Evolutionary conservation across 35 echinoderm and acorn worm genomes (phyloP).

Genomic region (Apostichopus californicus): DNA sequence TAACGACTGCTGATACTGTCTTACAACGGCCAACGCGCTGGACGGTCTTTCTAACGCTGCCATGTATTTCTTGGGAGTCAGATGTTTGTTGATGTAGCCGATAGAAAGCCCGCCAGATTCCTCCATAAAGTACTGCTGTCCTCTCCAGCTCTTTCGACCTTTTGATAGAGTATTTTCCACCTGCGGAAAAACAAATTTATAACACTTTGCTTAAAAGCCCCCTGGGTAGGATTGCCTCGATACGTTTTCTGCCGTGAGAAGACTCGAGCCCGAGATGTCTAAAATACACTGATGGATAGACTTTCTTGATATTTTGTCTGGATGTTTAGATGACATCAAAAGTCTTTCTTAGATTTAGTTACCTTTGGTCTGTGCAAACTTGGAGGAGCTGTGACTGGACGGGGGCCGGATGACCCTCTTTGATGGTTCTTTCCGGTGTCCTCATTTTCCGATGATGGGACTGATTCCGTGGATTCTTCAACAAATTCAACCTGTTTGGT

Average conservation of each 20-base stretch:
- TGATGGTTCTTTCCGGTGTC: not conserved
- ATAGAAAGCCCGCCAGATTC: slow-evolving; percentile 66
- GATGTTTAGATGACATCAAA: no score
- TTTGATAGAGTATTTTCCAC: slow-evolving; percentile 49
- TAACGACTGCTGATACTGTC: slow-evolving; percentile 57
- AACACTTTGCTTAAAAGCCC: not conserved
- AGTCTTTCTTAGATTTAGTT: no score
- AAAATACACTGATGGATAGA: no score
- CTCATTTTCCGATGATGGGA: not conserved
- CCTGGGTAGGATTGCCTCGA: not conserved
- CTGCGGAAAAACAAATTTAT: not conserved
- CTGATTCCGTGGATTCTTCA: slow-evolving; percentile 1
- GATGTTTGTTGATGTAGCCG: slow-evolving; percentile 66
- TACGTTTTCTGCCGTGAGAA: not conserved
- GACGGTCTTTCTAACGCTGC: slow-evolving; percentile 63
- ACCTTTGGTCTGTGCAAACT: slow-evolving; percentile 85
- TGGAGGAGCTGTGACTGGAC: slow-evolving; percentile 77
- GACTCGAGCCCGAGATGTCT: no score
- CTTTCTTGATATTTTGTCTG: no score
- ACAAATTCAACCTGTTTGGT: slow-evolving; percentile 61
- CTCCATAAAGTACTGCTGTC: slow-evolving; percentile 21
- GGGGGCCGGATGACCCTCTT: not conserved
- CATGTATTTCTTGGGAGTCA: slow-evolving; percentile 51
- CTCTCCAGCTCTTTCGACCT: slow-evolving; percentile 12
- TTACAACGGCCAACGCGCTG: slow-evolving; percentile 67